Base-by-base conservation (phyloP, 2,113 vertebrate genomes). In the Erinaceus europaeus region DNA sequence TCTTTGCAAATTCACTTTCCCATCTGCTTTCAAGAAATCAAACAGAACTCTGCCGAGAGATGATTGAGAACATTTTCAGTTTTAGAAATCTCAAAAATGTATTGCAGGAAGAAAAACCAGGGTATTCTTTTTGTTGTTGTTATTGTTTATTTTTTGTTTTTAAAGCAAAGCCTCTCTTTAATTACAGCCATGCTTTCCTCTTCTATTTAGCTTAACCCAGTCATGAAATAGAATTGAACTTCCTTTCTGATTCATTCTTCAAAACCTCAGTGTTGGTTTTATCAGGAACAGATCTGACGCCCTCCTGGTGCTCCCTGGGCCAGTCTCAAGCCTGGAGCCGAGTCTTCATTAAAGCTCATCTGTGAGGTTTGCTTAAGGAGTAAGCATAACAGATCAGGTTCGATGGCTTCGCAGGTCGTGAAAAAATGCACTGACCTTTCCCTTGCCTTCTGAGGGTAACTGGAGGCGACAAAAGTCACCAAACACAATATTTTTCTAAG, bases 241-340 rank as follows among this genome's bases (percentile, higher is more conserved):
- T 96, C 96, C 95, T 95, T 93, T 95, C 92, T 95, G 95, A 97
- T 96, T 92, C 89, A 93, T 9, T 18, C 90, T 94, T 95, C 93
- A 93, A 96, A 95, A 95, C 81, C 91, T 90, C 93, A 87, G 25
- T 67, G 89, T 80, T 57, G 83, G 88, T 93, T 96, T 97, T 96
- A 96, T 96, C 95, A 96, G 96, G 94, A 97, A 95, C 96, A 96
- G 94, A 96, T 94, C 94, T 93, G 96, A 90, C 79, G 75, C 88
- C 74, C 12, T 0, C 13, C 9, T 21, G 68, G 79, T 0, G 4
- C 36, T n/a, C 71, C 76, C 79, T 40, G 86, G 94, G 83, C 81
- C 93, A 93, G 0, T 0, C 75, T 91, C 68, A 12, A 34, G 76
- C 95, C 48, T 89, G 0, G 68, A 86, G n/a, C 71, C 1, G 7